Base-by-base conservation (phyloP, 2,888 invertebrate species). In the Lucinisca nassula region DNA sequence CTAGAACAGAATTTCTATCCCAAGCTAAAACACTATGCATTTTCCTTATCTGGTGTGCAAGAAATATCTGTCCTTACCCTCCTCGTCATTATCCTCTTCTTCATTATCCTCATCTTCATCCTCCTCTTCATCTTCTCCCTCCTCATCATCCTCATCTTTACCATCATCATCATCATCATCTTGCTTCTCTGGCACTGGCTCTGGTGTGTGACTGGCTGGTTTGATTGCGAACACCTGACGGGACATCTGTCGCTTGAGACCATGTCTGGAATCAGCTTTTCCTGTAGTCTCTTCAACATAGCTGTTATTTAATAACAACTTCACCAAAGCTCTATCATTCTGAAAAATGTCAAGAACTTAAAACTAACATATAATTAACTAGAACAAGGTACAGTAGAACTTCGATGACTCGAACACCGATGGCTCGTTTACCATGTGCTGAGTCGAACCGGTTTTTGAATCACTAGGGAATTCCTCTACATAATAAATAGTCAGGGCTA, bases 251-350 rank as follows among this genome's bases (percentile, higher is more conserved):
- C 90, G 92, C n/a, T 85, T 87, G 40, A 95, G 85, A n/a, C 61
- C 74, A n/a, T 21, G 45, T 51, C 10, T 55, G 35, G 10, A 67
- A 55, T 32, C 82, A 24, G 2, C 67, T 30, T 51, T 17, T 58
- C 73, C 24, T 12, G 80, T 72, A 14, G 93, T 90, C 24, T 89
- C 88, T 58, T 93, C 92, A 70, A 92, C 93, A 91, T 96, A 96
- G 67, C 91, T 91, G 79, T 92, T 91, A 91, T 96, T 95, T 70
- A 96, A 88, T 55, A 96, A 92, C 35, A 96, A 90, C 88, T 96
- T 95, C 10, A 96, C 96, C 92, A 96, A 93, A 78, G 94, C 91
- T 24, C 95, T 87, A 85, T 96, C 95, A 93, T 96, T 96, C 96
- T 96, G 92, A 37, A 90, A 92, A 73, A 75, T n/a, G n/a, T n/a